Evolutionary conservation across 2,113 vertebrate genomes (phyloP).

Genomic region (Myotis davidii): DNA sequence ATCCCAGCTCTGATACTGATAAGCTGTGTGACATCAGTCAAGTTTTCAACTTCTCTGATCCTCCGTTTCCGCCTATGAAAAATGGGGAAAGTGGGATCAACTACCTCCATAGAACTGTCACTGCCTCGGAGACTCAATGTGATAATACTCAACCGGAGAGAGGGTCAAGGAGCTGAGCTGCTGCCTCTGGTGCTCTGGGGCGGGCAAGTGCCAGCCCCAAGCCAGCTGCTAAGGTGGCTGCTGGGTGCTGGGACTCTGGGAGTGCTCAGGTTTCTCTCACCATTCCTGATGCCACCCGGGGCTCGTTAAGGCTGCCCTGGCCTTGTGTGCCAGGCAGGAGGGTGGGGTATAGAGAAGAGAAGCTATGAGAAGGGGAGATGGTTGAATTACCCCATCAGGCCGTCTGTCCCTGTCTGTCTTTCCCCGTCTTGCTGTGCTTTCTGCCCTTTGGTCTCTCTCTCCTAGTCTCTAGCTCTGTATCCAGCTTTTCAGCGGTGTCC

Average conservation of each 20-base stretch:
- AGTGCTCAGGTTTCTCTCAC: conserved; percentile 76
- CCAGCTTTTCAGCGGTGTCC: neutral
- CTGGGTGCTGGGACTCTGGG: conserved; percentile 57
- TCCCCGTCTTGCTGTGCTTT: neutral
- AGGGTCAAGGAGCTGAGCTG: conserved; percentile 15
- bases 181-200: neutral
- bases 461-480: neutral
- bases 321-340: conserved; percentile 49
- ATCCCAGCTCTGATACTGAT: neutral
- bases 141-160: neutral
- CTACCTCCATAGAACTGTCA: neutral
- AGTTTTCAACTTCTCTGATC: conserved; percentile 36
- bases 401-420: neutral
- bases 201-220: conserved; percentile 41
- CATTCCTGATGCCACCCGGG: conserved; percentile 74
- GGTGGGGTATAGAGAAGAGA: neutral
- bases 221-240: conserved; percentile 65
- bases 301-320: conserved; percentile 73
- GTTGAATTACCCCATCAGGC: neutral
- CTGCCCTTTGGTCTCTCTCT: neutral
- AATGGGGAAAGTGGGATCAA: neutral
- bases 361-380: neutral
- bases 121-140: neutral
- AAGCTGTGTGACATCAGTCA: conserved; percentile 39
- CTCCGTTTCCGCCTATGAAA: conserved; percentile 11